These are phyloP conservation scores for Raphicerus campestris DNA, from an alignment of 2,113 vertebrate species.

Conservation along the genomic window DNA sequence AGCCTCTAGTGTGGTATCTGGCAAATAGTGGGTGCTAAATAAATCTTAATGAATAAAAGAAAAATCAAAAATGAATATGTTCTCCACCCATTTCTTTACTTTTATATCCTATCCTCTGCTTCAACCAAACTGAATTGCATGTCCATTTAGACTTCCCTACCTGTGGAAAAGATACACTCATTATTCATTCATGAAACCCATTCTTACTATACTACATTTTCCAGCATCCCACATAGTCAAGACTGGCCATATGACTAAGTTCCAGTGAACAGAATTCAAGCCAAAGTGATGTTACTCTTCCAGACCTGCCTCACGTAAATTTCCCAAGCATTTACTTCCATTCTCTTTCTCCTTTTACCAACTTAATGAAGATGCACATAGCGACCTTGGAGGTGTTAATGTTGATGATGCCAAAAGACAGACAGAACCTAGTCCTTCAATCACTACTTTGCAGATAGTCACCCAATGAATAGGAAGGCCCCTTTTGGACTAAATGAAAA, in stretches of 20 bases:
- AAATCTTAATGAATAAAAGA: constrained; percentile 11
- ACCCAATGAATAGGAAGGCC: not conserved
- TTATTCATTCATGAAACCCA: not conserved
- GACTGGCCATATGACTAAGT: not conserved
- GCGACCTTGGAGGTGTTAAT: not conserved
- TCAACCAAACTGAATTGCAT: constrained; percentile 23
- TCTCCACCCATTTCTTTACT: not conserved
- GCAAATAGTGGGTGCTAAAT: not conserved
- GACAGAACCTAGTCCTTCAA: not conserved
- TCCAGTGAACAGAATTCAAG: not conserved
- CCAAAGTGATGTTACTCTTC: not conserved
- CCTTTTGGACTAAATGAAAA: not conserved
- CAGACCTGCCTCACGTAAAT: not conserved
- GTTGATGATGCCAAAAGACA: not conserved
- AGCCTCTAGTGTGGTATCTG: not conserved
- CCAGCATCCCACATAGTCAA: not conserved
- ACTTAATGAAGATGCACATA: not conserved
- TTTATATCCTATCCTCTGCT: not conserved
- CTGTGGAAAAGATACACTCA: not conserved
- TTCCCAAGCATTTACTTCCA: not conserved
- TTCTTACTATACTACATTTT: not conserved
- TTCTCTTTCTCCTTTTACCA: not conserved
- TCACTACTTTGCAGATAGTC: not conserved
- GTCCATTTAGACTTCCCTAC: not conserved
- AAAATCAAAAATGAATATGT: not conserved